phyloP scores from a whole-genome alignment of 2,797 vertebrate species.

The Melanotaenia maccullochi region DNA sequence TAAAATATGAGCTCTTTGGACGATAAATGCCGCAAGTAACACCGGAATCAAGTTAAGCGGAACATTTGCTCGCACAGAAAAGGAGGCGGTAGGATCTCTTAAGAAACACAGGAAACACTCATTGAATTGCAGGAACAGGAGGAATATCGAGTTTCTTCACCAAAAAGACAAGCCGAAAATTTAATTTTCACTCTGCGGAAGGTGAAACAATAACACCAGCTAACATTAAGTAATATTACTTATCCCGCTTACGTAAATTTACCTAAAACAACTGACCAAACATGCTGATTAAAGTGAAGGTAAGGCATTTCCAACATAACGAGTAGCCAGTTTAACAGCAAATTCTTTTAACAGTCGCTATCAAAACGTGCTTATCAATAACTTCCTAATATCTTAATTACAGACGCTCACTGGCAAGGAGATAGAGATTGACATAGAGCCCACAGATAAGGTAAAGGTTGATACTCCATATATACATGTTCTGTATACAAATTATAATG shows the following conservation, averaged over 20 bases:
- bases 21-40: background rate
- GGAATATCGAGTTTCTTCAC: slow-evolving; percentile 9
- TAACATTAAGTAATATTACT: background rate
- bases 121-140: slow-evolving; percentile 4
- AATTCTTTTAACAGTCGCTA: background rate
- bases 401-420: slow-evolving; percentile 95
- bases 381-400: background rate
- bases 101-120: slow-evolving; percentile 69
- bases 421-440: slow-evolving; percentile 95
- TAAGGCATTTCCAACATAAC: slow-evolving; percentile 55
- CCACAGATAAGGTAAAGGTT: slow-evolving; percentile 89
- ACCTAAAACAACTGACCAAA: slow-evolving; percentile 38
- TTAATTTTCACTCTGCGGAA: background rate
- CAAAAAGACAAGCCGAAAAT: background rate
- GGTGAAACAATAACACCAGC: background rate
- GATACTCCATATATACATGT: background rate
- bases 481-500: background rate
- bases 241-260: background rate
- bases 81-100: slow-evolving; percentile 11
- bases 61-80: slow-evolving; percentile 41
- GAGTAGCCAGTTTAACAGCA: slow-evolving; percentile 6
- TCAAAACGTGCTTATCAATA: background rate
- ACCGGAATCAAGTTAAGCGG: slow-evolving; percentile 27
- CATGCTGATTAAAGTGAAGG: slow-evolving; percentile 88
- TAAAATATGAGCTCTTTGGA: rapidly evolving